These are phyloP conservation scores for Tamias sibiricus DNA, from an alignment of 2,113 vertebrate genomes.

Conservation along the genomic window DNA sequence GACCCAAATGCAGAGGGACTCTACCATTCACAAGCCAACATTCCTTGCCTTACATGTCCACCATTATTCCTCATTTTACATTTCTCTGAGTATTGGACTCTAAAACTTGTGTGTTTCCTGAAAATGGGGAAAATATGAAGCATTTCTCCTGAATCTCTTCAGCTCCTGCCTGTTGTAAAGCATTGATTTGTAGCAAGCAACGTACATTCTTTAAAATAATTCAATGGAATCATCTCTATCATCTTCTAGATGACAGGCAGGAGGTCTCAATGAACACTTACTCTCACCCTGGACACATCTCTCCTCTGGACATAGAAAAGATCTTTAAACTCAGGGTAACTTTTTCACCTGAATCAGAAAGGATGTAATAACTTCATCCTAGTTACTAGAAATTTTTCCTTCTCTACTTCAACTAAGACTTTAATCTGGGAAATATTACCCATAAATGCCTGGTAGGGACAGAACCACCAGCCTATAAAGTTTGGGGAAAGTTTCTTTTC, in stretches of 20 bases:
- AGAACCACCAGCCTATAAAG: conserved; percentile 69
- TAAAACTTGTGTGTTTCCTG: neutral
- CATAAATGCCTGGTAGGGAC: conserved; percentile 81
- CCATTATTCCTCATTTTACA: neutral
- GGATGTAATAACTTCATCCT: conserved; percentile 85
- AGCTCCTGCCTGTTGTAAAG: neutral
- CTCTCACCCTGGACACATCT: neutral
- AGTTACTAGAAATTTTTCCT: conserved; percentile 82
- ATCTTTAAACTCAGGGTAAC: conserved; percentile 79
- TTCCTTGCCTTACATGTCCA: neutral
- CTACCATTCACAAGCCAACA: neutral
- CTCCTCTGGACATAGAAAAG: conserved; percentile 58
- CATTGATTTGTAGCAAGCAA: neutral
- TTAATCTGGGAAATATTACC: conserved; percentile 81
- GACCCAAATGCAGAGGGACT: neutral
- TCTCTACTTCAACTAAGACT: conserved; percentile 62
- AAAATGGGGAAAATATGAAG: neutral
- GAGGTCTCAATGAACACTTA: neutral
- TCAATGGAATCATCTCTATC: neutral
- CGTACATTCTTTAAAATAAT: neutral
- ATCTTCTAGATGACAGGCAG: neutral
- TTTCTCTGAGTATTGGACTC: neutral
- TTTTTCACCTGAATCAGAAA: conserved; percentile 86
- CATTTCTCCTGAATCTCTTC: neutral
- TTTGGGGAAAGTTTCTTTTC: conserved; percentile 77